These are phyloP conservation scores for Pentamera pediparva DNA, from an alignment of 53 echinoderm and acorn worm genomes.

Conservation along the genomic window DNA sequence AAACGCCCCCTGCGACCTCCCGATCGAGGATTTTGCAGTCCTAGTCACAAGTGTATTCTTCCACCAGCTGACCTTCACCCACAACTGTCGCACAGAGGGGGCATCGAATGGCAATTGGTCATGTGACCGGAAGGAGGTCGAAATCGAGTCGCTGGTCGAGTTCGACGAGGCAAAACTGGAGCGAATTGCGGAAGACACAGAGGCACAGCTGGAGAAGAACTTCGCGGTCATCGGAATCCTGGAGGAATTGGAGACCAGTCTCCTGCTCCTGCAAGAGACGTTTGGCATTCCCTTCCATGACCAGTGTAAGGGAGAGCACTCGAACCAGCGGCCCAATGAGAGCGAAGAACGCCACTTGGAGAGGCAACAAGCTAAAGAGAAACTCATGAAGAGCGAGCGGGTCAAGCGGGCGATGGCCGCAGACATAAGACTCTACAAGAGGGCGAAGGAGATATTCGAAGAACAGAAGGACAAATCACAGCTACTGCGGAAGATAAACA, in stretches of 20 bases:
- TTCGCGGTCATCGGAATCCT: background rate
- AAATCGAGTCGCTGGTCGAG: background rate
- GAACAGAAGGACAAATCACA: conserved; percentile 12
- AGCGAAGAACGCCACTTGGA: background rate
- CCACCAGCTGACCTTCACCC: background rate
- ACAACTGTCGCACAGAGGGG: background rate
- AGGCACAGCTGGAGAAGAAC: background rate
- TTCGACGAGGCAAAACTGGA: background rate
- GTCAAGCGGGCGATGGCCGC: background rate
- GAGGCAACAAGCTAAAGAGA: background rate
- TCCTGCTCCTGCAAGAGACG: conserved; percentile 1
- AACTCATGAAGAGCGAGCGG: background rate
- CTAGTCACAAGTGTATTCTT: background rate
- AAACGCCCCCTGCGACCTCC: background rate
- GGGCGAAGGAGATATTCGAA: conserved; percentile 2
- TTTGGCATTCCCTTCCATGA: conserved; percentile 6
- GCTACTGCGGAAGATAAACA: too few relatives aligned
- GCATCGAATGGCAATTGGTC: background rate
- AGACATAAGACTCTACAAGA: background rate
- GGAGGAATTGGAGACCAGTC: background rate
- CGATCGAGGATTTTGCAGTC: conserved; percentile 3
- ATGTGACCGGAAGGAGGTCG: background rate
- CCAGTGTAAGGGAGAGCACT: background rate
- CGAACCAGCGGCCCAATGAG: background rate
- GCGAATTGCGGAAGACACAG: background rate